Evolutionary conservation across 2,113 vertebrate genomes (phyloP).

Genomic region (Gymnobelideus leadbeateri): DNA sequence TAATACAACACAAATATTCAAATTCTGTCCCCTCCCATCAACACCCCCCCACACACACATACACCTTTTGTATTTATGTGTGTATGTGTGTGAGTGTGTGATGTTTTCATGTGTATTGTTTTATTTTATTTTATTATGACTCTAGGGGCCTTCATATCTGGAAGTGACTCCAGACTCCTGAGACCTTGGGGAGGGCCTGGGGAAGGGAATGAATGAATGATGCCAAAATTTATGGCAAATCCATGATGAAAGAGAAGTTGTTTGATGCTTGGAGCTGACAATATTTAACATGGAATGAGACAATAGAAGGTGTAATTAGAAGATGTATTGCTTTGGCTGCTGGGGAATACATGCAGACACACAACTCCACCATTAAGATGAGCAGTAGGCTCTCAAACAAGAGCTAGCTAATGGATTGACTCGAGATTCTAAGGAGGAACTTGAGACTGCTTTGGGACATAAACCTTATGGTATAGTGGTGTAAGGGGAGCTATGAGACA

Average conservation of each 20-base stretch:
- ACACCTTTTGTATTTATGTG: not conserved
- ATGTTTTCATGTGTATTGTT: not conserved
- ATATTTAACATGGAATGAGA: slow-evolving; percentile 10
- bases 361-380: not conserved
- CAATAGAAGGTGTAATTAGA: not conserved
- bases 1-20: not conserved
- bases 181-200: not conserved
- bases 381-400: not conserved
- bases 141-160: not conserved
- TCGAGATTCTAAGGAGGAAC: not conserved
- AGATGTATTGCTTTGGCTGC: slow-evolving; percentile 1
- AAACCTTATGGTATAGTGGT: not conserved
- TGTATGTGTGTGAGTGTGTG: not conserved
- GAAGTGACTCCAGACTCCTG: not conserved
- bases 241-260: slow-evolving; percentile 1
- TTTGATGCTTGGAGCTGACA: not conserved
- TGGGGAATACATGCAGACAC: not conserved
- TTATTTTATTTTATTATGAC: not conserved
- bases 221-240: not conserved
- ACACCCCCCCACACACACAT: too few species aligned
- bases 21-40: not conserved
- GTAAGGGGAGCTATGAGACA: not conserved
- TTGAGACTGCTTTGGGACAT: not conserved
- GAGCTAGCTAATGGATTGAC: not conserved
- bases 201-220: not conserved